Evolutionary conservation across 92 coral and sea anemone genomes (phyloP), one percentile per base, ranked within the genome.

Genomic region (Meandrina meandrites): DNA sequence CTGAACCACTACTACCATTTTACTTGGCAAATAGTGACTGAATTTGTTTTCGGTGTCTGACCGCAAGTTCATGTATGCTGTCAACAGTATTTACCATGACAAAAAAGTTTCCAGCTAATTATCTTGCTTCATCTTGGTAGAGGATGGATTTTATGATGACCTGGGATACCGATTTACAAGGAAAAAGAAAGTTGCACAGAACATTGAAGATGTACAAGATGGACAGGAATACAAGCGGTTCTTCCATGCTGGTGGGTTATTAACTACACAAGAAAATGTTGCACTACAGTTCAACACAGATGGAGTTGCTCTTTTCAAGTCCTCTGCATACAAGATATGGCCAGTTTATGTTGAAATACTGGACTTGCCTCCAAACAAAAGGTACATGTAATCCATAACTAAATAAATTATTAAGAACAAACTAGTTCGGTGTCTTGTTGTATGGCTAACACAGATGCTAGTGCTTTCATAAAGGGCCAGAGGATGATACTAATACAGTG

Each of bases 201-300:
- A 82, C 80, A 77, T 88, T 76, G 91, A 83, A 83, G 91, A 88
- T 83, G 91, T 88, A 30, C 89, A 76, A 58, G 89, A 86, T 86
- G 89, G 89, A 56, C 48, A 56, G 47, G 88, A 82, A 34, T 88
- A 88, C 81, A 58, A 76, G 64, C 37, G 37, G 30, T 53, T 37
- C 84, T 79, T 88, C 53, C 21, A 75, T 47, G 51, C 75, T 60
- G 83, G 56, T 76, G 91, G 91, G 8, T 78, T 88, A 31, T 71
- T 75, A n/a, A 60, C 48, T 22, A 62, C 50, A 67, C 88, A 88
- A 53, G 64, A 58, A 88, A 88, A 83, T 78, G 79, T 83, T 82
- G 87, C 86, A 31, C 79, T 88, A 68, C 91, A 88, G 58, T 58
- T 82, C 80, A 81, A 81, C 75, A 81, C 91, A 5, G 91, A 88